These are phyloP conservation scores for Drosophila phalerata DNA, from an alignment of 2,888 invertebrate species.

Conservation along the genomic window DNA sequence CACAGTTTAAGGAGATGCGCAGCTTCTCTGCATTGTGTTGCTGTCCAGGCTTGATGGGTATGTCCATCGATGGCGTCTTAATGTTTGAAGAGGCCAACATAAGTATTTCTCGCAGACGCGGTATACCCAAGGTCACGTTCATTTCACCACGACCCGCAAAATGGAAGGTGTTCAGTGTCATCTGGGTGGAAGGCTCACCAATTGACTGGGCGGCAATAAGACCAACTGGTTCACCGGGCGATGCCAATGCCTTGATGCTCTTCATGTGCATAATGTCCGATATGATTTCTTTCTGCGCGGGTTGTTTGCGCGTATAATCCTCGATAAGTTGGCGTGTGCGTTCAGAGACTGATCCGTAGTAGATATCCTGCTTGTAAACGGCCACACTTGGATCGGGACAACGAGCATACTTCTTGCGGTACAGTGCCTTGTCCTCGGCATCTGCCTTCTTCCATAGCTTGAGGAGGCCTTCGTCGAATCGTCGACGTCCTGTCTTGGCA, in stretches of 20 bases:
- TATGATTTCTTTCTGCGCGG: constrained; percentile 86
- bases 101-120: constrained; percentile 97
- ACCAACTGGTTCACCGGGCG: constrained; percentile 97
- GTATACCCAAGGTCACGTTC: constrained; percentile 99
- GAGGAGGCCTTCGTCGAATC: constrained; percentile 88
- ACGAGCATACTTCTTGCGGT: constrained; percentile 85
- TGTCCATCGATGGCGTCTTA: constrained; percentile 98
- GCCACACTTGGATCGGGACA: constrained; percentile 92
- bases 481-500: constrained; percentile 87
- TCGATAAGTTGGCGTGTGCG: constrained; percentile 90
- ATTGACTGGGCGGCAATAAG: constrained; percentile 98
- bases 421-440: constrained; percentile 86
- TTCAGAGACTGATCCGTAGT: constrained; percentile 95
- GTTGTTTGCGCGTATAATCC: constrained; percentile 87
- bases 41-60: constrained; percentile 90
- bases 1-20: constrained; percentile 90
- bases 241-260: constrained; percentile 91
- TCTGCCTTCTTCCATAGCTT: constrained; percentile 89
- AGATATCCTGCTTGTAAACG: constrained; percentile 89
- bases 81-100: constrained; percentile 98
- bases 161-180: constrained; percentile 99
- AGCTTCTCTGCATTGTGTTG: constrained; percentile 89
- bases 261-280: constrained; percentile 91
- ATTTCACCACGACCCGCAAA: constrained; percentile 99
- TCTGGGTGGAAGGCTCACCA: constrained; percentile 99